Percentiles rank a stretch among this genome's conserved stretches.
These are phyloP conservation scores for Drosophila paucipuncta DNA, from an alignment of 2,888 invertebrate species.

Conservation along the genomic window DNA sequence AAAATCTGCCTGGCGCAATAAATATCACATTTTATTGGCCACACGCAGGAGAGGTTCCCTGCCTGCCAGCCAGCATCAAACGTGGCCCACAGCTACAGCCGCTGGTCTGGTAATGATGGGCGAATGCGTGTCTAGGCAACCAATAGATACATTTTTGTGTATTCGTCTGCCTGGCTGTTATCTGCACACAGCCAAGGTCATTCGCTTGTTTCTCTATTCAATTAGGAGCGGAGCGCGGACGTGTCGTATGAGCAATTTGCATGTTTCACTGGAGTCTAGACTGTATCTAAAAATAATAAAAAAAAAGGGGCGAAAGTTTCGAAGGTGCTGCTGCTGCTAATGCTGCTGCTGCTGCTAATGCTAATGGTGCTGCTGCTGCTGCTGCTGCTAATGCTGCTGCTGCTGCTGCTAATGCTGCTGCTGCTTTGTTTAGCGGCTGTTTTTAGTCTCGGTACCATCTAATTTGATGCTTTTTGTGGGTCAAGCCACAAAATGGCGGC, in stretches of 20 bases:
- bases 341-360: background rate
- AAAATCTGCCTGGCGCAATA: conserved; percentile 42
- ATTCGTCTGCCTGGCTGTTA: background rate
- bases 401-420: background rate
- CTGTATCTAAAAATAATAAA: conserved; percentile 7
- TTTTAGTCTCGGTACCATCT: conserved; percentile 28
- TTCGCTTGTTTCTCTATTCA: conserved; percentile 6
- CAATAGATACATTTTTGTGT: conserved; percentile 18
- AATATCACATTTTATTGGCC: conserved; percentile 57
- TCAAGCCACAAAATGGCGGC: conserved; percentile 70
- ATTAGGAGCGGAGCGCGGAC: background rate
- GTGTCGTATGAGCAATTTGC: conserved; percentile 68
- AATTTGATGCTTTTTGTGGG: conserved; percentile 65
- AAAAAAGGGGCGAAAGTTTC: background rate
- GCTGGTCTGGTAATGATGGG: conserved; percentile 49
- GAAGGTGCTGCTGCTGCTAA: background rate
- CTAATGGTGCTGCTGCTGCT: background rate
- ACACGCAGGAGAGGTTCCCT: conserved; percentile 19
- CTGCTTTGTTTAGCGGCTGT: background rate
- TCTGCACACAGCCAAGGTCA: conserved; percentile 38
- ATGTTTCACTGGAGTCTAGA: conserved; percentile 55
- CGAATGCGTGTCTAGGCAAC: conserved; percentile 37
- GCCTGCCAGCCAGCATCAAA: background rate
- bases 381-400: too few relatives aligned
- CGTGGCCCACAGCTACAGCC: conserved; percentile 14